phyloP scores from a whole-genome alignment of 2,113 vertebrate genomes.

The Ramphastos sulfuratus region DNA sequence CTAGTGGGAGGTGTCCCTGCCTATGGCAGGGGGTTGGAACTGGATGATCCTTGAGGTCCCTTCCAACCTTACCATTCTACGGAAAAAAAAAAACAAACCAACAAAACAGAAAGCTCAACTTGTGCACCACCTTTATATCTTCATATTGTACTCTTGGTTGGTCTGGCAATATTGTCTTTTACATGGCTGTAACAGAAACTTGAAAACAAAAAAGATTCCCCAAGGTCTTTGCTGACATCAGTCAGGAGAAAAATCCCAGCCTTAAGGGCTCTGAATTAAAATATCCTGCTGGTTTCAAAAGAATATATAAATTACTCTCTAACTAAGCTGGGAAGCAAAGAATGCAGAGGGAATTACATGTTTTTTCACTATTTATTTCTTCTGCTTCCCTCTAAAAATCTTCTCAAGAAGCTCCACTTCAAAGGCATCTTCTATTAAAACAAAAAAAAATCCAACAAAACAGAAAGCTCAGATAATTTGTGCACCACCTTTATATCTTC shows the following conservation, averaged over 20 bases:
- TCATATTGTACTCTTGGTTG: not conserved
- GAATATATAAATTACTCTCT: not conserved
- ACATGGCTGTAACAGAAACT: not conserved
- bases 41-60: too few species aligned
- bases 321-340: too few species aligned
- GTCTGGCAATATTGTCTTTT: not conserved
- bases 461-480: not conserved
- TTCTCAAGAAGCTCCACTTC: too few species aligned
- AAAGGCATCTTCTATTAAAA: too few species aligned
- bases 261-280: not conserved
- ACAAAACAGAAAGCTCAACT: not conserved
- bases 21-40: too few species aligned
- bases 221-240: not conserved
- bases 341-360: too few species aligned
- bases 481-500: not conserved
- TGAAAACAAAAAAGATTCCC: not conserved
- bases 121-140: not conserved
- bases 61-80: too few species aligned
- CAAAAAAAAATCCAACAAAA: not conserved
- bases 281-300: not conserved
- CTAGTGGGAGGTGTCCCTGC: too few species aligned
- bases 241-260: not conserved
- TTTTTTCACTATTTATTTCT: too few species aligned
- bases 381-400: too few species aligned
- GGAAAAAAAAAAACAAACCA: not conserved